Base-by-base conservation (phyloP, 2,797 vertebrate species). In the Lerista edwardsae region DNA sequence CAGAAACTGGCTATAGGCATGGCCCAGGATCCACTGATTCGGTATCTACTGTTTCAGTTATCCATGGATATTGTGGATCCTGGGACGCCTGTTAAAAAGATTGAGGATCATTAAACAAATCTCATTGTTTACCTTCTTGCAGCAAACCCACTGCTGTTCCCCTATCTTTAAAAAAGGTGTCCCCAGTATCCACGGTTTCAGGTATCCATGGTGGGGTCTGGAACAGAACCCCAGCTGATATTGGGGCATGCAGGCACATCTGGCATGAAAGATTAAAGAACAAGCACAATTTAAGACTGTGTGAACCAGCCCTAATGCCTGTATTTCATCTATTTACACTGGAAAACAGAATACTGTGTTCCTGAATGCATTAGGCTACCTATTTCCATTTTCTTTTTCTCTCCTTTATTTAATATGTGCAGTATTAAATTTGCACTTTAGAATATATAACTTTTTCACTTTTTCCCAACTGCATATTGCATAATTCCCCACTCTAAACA, bases 391-490 rank as follows among this genome's bases (percentile, higher is more conserved):
- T 71, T 25, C 23, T 55, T 67, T 55, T 47, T 47, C 25, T 67
- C 12, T 12, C 10, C 1, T 2, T 84, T 2, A 1, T 44, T 47
- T 68, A 84, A 57, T 71, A 72, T 29, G 59, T 44, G 8, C 19
- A 34, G 44, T 51, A 69, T n/a, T 68, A 65, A 10, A n/a, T n/a
- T 21, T 59, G 12, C 29, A 55, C 29, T 76, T 51, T 34, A 62
- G 14, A 80, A 75, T 25, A 80, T 23, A 11, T 73, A 0, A 84
- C 78, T 0, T 67, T 80, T 74, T 8, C 0, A 2, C 44, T 57
- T 44, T 51, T 7, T 12, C 47, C 44, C 0, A n/a, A n/a, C 0
- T 23, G 1, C 9, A 19, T 2, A 11, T 69, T 2, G 0, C 44
- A 72, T n/a, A 55, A 6, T 25, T 55, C 36, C 10, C 51, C 0